A percentile compares a stretch with the other conserved stretches of the same genome.
phyloP scores from a whole-genome alignment of 2,888 invertebrate species.

The Syrista parreyssii region DNA sequence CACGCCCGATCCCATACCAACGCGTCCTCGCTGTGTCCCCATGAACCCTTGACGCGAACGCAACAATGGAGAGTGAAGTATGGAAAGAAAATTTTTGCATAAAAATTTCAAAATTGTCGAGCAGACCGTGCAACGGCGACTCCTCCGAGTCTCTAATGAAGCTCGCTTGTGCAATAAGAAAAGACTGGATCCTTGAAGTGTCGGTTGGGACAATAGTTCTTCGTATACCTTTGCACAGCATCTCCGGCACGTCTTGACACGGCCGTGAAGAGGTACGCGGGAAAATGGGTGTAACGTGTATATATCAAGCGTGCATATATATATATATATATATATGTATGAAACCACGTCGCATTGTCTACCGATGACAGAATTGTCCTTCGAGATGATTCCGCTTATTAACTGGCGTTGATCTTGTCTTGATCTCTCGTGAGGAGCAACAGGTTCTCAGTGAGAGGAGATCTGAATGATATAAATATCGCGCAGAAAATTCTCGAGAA shows the following conservation, averaged over 20 bases:
- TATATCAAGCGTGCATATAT: neutral
- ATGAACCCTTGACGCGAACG: neutral
- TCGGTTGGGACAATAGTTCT: conserved; percentile 22
- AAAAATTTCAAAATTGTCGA: neutral
- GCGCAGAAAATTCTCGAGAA: neutral
- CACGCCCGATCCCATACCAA: neutral
- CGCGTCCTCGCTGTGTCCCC: neutral
- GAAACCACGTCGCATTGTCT: conserved; percentile 33
- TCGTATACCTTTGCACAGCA: neutral
- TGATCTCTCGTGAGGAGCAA: neutral
- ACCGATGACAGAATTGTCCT: conserved; percentile 34
- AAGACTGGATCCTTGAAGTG: conserved; percentile 28
- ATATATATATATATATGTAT: neutral
- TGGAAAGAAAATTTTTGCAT: neutral
- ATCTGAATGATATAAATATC: neutral
- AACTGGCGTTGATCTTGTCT: neutral
- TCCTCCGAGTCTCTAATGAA: conserved; percentile 15
- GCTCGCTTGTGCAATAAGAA: conserved; percentile 14
- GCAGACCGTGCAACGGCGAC: conserved; percentile 12
- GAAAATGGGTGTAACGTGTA: neutral
- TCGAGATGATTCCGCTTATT: conserved; percentile 17
- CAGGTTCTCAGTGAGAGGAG: neutral
- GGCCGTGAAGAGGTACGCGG: neutral
- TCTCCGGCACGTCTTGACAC: neutral
- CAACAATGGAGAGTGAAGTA: neutral